Base-by-base conservation (phyloP, 2,888 invertebrate species). In the Ophion ventricosus region DNA sequence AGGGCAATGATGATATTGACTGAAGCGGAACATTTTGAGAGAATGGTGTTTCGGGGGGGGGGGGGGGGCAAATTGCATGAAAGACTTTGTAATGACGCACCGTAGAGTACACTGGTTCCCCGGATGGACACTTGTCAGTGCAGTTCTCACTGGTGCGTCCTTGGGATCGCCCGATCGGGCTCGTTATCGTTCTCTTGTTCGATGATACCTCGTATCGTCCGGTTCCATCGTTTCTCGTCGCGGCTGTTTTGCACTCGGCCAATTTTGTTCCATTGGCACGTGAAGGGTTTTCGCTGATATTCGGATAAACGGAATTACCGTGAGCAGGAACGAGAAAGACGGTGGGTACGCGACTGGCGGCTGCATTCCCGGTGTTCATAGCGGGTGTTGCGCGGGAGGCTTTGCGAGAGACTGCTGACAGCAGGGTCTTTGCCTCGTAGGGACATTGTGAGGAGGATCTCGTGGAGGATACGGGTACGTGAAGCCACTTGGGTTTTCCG, bases 41-140 rank as follows among this genome's bases (percentile, higher is more conserved):
- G 35, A 7, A 35, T 35, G 35, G 5, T 35, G 5, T 7, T 3
- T 3, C 7, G 35, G 35, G 35, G 7, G 35, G 35, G 7, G 35
- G 7, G 35, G 7, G 35, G 7, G 5, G 8, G 0, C 1, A 35
- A 35, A 35, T 35, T 35, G 35, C 35, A 8, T 35, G 35, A 8
- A 1, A 29, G 4, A 29, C 29, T 2, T 29, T 29, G 3, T 29
- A 23, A 57, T 57, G 63, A 88, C 88, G 90, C 86, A 90, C 90
- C 89, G 88, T 89, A 61, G 89, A 86, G 64, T 91, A 91, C 57
- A 88, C 88, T 23, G 90, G 87, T 82, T 89, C 88, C 20, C 82
- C 84, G 59, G 86, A 63, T 2, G 74, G 67, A 78, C 87, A 86
- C 78, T 84, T 82, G 26, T 84, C 75, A n/a, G 49, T 49, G 72